These are phyloP conservation scores for Tragelaphus strepsiceros DNA, from an alignment of 2,113 vertebrate species.

Conservation along the genomic window DNA sequence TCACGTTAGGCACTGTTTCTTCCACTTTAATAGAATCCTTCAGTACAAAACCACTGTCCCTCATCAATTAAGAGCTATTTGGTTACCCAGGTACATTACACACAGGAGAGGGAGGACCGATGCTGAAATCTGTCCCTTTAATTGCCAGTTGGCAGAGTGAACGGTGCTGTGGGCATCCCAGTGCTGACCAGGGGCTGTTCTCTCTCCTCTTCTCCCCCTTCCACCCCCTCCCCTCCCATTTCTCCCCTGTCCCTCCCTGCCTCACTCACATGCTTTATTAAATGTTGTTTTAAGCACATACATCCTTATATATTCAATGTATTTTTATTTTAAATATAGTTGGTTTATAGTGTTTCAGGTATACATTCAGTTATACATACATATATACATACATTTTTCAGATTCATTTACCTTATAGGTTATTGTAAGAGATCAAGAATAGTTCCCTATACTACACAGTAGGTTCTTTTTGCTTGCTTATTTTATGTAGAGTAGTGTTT, in stretches of 20 bases:
- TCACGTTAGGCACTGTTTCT: background rate
- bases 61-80: background rate
- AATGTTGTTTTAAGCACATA: background rate
- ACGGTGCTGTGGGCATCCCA: background rate
- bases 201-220: background rate
- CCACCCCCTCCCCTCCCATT: accelerated
- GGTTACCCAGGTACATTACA: background rate
- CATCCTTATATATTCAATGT: background rate
- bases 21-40: background rate
- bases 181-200: background rate
- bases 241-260: background rate
- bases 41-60: background rate
- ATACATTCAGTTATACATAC: background rate
- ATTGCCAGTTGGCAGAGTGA: background rate
- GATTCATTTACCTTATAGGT: background rate
- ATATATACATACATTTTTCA: background rate
- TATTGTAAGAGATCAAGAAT: background rate
- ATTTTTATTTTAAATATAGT: background rate
- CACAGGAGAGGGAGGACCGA: background rate
- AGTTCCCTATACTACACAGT: background rate
- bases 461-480: background rate
- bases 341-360: background rate
- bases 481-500: background rate
- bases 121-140: background rate
- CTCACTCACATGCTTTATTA: background rate